Evolutionary conservation across 2,888 invertebrate genomes (phyloP), one percentile per base, ranked within the genome.

Genomic region (Cyclophora albipunctata): DNA sequence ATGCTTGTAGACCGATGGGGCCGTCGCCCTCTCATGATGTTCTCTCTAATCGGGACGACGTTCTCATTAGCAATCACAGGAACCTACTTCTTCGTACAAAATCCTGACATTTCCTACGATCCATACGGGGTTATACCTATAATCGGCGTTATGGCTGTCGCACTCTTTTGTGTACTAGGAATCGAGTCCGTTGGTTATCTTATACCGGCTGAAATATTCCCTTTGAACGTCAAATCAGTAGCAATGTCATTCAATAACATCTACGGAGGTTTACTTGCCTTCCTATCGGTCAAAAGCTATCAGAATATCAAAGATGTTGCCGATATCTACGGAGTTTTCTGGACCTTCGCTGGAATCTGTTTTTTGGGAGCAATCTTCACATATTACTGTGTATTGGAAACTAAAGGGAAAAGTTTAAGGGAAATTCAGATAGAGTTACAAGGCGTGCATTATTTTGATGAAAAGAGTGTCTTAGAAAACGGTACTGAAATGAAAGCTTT

Each of bases 121-220:
- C 55, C 62, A 0, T 63, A 71, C 73, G 57, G 80, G 65, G 60
- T 75, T 61, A 51, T 90, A 0, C 74, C 79, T 0, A 83, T 90
- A 7, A 69, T 83, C 2, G 88, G 89, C 1, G 75, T 91, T n/a
- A 66, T 79, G 4, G 4, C 69, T 2, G 67, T 73, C 0, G 71
- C 66, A 6, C 63, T 81, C 0, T 60, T 76, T 1, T 68, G 78
- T 0, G 71, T 71, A 6, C 34, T 84, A 34, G 91, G 91, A 0
- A 79, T 86, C 45, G 85, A 84, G 46, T 87, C 90, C 0, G 60
- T 91, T n/a, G 71, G 81, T 0, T 82, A 81, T 47, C 20, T 42
- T 50, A 81, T 91, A 55, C 78, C 90, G 34, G 90, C 89, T 0
- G 91, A 91, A 68, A 73, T 91, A 34, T 91, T 91, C 54, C 89